Evolutionary conservation across 2,888 invertebrate genomes (phyloP), one percentile per base, ranked within the genome.

Genomic region (Oscheius onirici): DNA sequence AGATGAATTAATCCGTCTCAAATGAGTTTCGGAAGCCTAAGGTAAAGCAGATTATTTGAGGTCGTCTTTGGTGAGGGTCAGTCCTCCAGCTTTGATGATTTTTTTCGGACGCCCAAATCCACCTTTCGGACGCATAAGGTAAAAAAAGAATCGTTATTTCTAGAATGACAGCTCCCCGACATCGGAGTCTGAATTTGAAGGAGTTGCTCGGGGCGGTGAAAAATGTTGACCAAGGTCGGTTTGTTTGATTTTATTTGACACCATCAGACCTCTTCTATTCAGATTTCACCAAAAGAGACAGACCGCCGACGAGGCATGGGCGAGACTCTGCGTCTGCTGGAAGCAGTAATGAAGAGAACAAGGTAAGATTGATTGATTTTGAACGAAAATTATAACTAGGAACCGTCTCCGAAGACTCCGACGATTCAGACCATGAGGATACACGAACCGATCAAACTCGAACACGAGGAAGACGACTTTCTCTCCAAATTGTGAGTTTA

Each of bases 281-380:
- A 26, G 8, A 13, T 20, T 54, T 54, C 13, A n/a, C n/a, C n/a
- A 13, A 54, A 46, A 61, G 13, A 17, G 46, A 5, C 44, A 46
- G 77, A 11, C 77, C 77, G 17, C 77, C 75, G n/a, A 77, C 77
- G 3, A 44, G 77, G 26, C 77, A 77, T 34, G 77, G 77, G 41
- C 67, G 77, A 44, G 77, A 77, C 20, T 75, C 77, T 8, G 40
- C 70, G 22, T 58, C 58, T 8, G 58, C 58, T 40, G 58, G 58
- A 13, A 71, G 72, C 15, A 71, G 72, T 15, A 74, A 72, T 49
- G 77, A 77, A 58, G 77, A 77, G 65, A 75, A 75, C 49, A 73
- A 76, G 72, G 76, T 69, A 10, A 34, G 57, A 6, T n/a, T 41
- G 41, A 40, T 34, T 3, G 8, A 34, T 34, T 34, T 34, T 8